phyloP scores from a whole-genome alignment of 2,113 vertebrate genomes.

The Ramphastos sulfuratus region DNA sequence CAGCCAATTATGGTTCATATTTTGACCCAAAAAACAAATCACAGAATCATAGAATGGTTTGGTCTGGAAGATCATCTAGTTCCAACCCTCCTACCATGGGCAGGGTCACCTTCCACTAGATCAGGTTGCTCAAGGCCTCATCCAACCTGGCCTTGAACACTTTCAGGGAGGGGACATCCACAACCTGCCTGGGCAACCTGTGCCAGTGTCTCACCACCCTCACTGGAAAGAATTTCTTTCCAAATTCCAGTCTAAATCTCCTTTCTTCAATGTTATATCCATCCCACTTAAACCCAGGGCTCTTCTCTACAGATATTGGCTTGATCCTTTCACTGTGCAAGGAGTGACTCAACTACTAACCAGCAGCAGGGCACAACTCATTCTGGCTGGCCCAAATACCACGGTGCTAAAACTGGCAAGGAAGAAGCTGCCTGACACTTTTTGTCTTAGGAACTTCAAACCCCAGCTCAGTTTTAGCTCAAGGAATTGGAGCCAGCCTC shows the following conservation, averaged over 20 bases:
- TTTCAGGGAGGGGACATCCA: too few relatives aligned
- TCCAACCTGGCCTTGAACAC: too few relatives aligned
- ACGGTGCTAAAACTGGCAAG: rapidly evolving
- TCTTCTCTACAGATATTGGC: neutral
- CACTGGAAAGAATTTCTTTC: too few relatives aligned
- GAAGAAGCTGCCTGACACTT: neutral
- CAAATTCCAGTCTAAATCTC: too few relatives aligned
- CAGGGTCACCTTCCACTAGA: too few relatives aligned
- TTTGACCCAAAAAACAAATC: neutral
- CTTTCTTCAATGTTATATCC: too few relatives aligned
- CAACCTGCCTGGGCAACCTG: too few relatives aligned
- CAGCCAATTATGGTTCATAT: neutral
- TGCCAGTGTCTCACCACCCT: too few relatives aligned
- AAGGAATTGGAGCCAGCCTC: neutral
- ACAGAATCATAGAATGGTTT: too few relatives aligned
- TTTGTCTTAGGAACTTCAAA: neutral
- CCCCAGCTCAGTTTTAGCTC: neutral
- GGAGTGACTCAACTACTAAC: neutral
- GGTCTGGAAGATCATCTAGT: too few relatives aligned
- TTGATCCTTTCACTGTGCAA: neutral
- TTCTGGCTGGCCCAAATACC: neutral
- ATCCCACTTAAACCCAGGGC: neutral
- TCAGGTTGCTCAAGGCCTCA: too few relatives aligned
- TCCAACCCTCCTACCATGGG: too few relatives aligned
- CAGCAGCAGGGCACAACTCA: neutral